phyloP scores from a whole-genome alignment of 2,888 invertebrate genomes.

The Calameuta idolon region DNA sequence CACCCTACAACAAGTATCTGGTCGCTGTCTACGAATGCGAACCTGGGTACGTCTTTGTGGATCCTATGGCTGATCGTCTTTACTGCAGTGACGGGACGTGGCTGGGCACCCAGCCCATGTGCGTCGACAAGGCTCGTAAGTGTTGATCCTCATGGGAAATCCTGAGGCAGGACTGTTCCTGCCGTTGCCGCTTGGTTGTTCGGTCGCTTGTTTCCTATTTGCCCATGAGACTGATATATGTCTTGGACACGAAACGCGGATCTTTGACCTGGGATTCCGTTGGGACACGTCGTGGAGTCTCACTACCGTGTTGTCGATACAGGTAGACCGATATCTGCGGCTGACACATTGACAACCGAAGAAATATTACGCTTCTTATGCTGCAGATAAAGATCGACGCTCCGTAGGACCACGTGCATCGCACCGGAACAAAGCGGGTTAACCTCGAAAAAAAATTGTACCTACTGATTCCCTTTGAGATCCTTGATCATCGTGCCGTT shows the following conservation, averaged over 20 bases:
- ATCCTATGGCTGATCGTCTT: conserved; percentile 67
- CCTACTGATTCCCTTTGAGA: background rate
- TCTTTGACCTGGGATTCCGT: background rate
- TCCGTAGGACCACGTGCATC: background rate
- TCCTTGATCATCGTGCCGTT: background rate
- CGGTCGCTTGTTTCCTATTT: background rate
- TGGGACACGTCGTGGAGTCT: conserved; percentile 2
- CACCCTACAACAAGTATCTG: conserved; percentile 68
- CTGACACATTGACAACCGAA: conserved; percentile 22
- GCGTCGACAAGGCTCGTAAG: conserved; percentile 54
- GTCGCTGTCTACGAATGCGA: conserved; percentile 72
- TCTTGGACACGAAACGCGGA: background rate
- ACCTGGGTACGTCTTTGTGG: conserved; percentile 69
- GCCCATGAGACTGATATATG: background rate
- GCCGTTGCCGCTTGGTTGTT: conserved; percentile 4
- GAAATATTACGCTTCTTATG: conserved; percentile 24
- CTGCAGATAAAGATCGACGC: conserved; percentile 16
- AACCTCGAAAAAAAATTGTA: background rate
- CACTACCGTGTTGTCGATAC: background rate
- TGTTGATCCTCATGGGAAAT: conserved; percentile 18
- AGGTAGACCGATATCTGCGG: conserved; percentile 4
- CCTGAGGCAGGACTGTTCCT: conserved; percentile 20
- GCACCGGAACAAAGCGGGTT: background rate
- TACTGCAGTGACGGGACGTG: conserved; percentile 72
- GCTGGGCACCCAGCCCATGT: conserved; percentile 71